These are phyloP conservation scores for Lathamus discolor DNA, from an alignment of 2,113 vertebrate genomes.

Conservation along the genomic window DNA sequence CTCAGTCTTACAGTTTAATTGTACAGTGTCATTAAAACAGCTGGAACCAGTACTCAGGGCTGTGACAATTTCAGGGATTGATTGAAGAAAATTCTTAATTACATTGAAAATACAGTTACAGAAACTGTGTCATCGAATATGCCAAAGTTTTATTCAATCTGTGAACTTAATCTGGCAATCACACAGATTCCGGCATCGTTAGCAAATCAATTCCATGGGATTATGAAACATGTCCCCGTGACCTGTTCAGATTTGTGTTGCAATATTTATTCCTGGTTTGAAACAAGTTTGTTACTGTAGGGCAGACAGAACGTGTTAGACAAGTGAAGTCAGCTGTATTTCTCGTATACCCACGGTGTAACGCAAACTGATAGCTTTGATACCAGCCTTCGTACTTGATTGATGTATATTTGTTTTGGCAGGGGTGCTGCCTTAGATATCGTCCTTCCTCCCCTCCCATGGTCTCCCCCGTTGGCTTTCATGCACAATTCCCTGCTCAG, in stretches of 20 bases:
- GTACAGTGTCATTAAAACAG: not conserved
- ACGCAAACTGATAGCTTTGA: constrained; percentile 20
- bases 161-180: not conserved
- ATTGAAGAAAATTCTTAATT: not conserved
- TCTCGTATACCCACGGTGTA: not conserved
- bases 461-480: not conserved
- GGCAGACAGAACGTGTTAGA: constrained; percentile 27
- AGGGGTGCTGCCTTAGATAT: not conserved
- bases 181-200: not conserved
- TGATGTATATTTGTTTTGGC: constrained; percentile 11
- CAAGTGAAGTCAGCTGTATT: constrained; percentile 1
- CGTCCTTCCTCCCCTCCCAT: not conserved
- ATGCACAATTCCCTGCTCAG: not conserved
- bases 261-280: constrained; percentile 17
- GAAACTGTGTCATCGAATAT: not conserved
- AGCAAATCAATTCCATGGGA: not conserved
- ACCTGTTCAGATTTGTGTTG: constrained; percentile 33
- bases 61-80: not conserved
- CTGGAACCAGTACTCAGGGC: not conserved
- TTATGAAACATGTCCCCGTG: not conserved
- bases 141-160: not conserved
- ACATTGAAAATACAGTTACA: not conserved
- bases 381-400: not conserved
- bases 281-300: constrained; percentile 34
- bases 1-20: not conserved